phyloP scores from a whole-genome alignment of 2,797 vertebrate species.

The Karalla daura region DNA sequence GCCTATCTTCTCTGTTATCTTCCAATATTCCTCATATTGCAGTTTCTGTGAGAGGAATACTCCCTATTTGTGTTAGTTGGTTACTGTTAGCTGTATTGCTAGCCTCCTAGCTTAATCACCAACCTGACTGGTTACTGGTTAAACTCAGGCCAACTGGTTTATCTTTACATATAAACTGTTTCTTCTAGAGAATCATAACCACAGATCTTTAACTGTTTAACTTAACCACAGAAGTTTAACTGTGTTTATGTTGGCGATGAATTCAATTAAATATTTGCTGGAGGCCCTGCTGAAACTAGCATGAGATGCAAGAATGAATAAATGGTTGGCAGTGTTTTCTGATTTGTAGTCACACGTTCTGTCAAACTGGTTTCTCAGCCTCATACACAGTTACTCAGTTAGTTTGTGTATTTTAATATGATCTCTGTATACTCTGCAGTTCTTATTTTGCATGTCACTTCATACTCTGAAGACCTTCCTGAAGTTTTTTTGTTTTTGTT shows the following conservation, averaged over 20 bases:
- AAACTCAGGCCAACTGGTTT: neutral
- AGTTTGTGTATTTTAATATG: neutral
- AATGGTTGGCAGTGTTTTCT: neutral
- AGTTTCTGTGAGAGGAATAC: too few relatives aligned
- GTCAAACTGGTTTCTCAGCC: neutral
- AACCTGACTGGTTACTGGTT: too few relatives aligned
- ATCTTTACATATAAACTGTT: neutral
- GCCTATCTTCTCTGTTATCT: neutral
- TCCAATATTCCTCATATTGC: neutral
- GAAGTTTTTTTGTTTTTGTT: too few relatives aligned
- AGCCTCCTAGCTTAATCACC: neutral
- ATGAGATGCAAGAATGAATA: neutral
- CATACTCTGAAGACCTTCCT: too few relatives aligned
- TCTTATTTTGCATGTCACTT: neutral
- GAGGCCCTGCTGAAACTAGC: too few relatives aligned
- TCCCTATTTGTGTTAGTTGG: too few relatives aligned
- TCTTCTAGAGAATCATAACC: neutral
- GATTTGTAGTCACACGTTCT: neutral
- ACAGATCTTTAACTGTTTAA: too few relatives aligned
- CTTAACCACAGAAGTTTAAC: neutral
- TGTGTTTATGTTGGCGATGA: neutral
- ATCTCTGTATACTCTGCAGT: neutral
- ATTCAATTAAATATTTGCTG: too few relatives aligned
- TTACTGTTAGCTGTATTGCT: neutral
- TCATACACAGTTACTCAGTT: neutral